These are phyloP conservation scores for Hydrophis major DNA, from an alignment of 2,797 vertebrate species.

Conservation along the genomic window DNA sequence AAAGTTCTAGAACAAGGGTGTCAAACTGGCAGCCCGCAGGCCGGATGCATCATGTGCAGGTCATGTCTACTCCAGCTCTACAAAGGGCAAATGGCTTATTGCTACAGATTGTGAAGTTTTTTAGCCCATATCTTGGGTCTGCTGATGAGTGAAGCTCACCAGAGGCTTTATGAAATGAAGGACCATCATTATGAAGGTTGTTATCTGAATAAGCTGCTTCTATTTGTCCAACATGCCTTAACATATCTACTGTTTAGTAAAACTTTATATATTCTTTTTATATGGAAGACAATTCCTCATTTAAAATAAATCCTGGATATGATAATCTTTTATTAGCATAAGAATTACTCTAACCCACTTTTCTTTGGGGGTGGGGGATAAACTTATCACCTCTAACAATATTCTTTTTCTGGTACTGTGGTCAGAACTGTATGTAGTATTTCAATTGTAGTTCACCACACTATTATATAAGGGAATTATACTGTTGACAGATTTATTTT, in stretches of 20 bases:
- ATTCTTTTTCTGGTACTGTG: neutral
- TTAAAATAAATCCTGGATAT: neutral
- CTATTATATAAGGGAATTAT: neutral
- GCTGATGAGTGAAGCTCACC: neutral
- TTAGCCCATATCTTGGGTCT: neutral
- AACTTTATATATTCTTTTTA: neutral
- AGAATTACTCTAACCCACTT: neutral
- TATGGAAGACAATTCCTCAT: neutral
- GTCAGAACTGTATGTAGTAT: neutral
- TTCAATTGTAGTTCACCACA: neutral
- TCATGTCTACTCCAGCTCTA: too few species aligned
- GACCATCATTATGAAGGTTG: neutral
- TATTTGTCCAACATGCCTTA: neutral
- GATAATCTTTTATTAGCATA: neutral
- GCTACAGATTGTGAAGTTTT: neutral
- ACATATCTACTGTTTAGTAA: neutral
- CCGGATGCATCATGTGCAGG: too few species aligned
- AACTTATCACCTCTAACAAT: neutral
- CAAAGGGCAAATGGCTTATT: neutral
- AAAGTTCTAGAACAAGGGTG: too few species aligned
- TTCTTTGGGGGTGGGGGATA: neutral
- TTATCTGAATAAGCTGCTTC: neutral
- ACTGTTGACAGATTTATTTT: neutral
- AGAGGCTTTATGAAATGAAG: neutral
- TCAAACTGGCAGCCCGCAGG: too few species aligned